Base-by-base conservation (phyloP, 1,140 invertebrate genomes). In the Nasonia giraulti region DNA sequence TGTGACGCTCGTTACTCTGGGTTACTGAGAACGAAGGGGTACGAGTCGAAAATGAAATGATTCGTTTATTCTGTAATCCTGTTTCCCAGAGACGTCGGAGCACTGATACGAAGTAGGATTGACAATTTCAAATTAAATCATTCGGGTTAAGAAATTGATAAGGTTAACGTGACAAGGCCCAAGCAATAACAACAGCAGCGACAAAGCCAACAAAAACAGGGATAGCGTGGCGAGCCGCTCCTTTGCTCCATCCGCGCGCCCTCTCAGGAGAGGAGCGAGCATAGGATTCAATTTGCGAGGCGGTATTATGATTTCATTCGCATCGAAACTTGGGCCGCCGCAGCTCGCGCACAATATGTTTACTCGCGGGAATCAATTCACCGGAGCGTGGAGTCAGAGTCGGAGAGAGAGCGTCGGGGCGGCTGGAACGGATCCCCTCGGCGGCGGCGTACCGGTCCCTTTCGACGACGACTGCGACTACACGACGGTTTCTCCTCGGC, bases 231-330 rank as follows among this genome's bases (percentile, higher is more conserved):
- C 4, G 17, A 12, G 14, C 23, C 33, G 33, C 47, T 33, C 80
- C 55, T 47, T 40, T 37, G 11, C 79, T 44, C 66, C 66, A 23
- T 33, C n/a, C 40, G 55, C 50, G 2, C 23, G 37, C 68, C 5
- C 55, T 71, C 82, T 83, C 75, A 27, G 66, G 82, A 84, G 76
- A 71, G 66, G 27, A 74, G 77, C 66, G 84, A 62, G 80, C 75
- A 85, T 73, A 69, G 75, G 80, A 86, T 86, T 86, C 85, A 86
- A 86, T 86, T 86, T 86, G 85, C 85, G 82, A 82, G 83, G 74
- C 73, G 78, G 82, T 87, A 84, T 87, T 87, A 87, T 87, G 82
- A 87, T 87, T 87, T 87, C 86, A 87, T 85, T 87, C 83, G 80
- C 83, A 80, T 87, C 86, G 73, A 82, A 82, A 84, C 79, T 82